phyloP scores from a whole-genome alignment of 1,140 invertebrate genomes.

The Drosophila rufa region DNA sequence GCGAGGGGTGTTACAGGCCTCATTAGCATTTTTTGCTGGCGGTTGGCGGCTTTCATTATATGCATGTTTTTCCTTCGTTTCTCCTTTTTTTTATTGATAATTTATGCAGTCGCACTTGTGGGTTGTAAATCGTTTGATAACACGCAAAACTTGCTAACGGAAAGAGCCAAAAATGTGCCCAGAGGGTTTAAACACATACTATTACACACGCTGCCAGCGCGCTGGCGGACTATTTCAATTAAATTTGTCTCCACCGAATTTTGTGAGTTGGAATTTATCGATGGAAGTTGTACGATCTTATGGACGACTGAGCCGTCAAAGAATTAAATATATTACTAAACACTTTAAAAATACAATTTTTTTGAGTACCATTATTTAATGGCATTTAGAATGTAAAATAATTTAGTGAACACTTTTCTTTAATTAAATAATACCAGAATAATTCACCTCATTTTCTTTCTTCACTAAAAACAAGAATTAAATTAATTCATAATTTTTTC shows the following conservation, averaged over 20 bases:
- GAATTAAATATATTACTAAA: too few relatives aligned
- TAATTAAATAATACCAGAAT: too few relatives aligned
- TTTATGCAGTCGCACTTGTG: slow-evolving; percentile 81
- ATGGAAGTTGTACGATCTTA: slow-evolving; percentile 11
- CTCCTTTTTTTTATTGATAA: slow-evolving; percentile 74
- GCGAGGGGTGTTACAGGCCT: slow-evolving; percentile 40
- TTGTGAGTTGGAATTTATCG: slow-evolving; percentile 25
- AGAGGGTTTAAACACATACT: slow-evolving; percentile 16
- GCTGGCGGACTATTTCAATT: slow-evolving; percentile 52
- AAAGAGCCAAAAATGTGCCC: slow-evolving; percentile 69
- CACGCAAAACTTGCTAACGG: slow-evolving; percentile 75
- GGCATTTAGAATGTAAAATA: too few relatives aligned
- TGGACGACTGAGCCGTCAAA: not conserved
- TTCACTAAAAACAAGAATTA: not conserved
- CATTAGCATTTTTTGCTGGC: slow-evolving; percentile 78
- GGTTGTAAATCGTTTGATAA: slow-evolving; percentile 81
- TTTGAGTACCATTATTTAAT: too few relatives aligned
- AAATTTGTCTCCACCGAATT: slow-evolving; percentile 47
- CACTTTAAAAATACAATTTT: too few relatives aligned
- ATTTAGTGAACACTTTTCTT: too few relatives aligned
- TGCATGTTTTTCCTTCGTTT: slow-evolving; percentile 54
- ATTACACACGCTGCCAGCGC: slow-evolving; percentile 7
- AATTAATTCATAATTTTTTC: too few relatives aligned
- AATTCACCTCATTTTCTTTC: too few relatives aligned
- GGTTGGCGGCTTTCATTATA: slow-evolving; percentile 67